phyloP scores from a whole-genome alignment of 2,797 vertebrate species.

The Sandelia bainsii region DNA sequence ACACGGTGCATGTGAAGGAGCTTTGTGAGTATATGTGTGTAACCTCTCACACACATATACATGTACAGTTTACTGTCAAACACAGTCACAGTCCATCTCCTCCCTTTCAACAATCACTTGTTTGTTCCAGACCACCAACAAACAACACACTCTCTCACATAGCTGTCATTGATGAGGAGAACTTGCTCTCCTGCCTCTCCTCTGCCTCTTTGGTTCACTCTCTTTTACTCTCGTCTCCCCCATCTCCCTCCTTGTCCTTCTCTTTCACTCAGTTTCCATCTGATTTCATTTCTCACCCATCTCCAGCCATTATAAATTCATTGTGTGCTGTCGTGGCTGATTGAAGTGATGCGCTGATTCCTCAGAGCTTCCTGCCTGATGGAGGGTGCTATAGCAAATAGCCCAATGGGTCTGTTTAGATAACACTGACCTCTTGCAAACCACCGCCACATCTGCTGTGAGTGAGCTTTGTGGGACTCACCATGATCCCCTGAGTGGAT shows the following conservation, averaged over 20 bases:
- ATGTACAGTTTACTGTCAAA: constrained; percentile 67
- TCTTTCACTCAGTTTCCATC: constrained; percentile 52
- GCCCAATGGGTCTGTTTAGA: constrained; percentile 89
- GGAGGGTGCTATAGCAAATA: constrained; percentile 91
- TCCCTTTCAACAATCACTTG: constrained; percentile 79
- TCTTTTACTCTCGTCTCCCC: constrained; percentile 54
- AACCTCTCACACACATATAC: constrained; percentile 24
- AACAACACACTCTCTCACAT: constrained; percentile 68
- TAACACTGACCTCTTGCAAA: constrained; percentile 89
- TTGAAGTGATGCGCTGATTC: constrained; percentile 89
- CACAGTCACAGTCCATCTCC: constrained; percentile 76
- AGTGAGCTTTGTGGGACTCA: constrained; percentile 70
- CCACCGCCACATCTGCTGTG: constrained; percentile 65
- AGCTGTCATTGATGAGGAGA: constrained; percentile 73
- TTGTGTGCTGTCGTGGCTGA: constrained; percentile 80
- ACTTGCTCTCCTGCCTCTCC: constrained; percentile 49
- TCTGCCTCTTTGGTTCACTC: constrained; percentile 38
- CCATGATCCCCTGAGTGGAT: constrained; percentile 66
- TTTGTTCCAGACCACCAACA: constrained; percentile 84
- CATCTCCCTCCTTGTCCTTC: constrained; percentile 26
- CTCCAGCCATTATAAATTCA: constrained; percentile 84
- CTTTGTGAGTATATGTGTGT: background rate
- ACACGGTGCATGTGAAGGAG: constrained; percentile 12
- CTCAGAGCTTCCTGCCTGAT: constrained; percentile 82
- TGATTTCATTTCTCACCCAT: constrained; percentile 75